phyloP scores from a whole-genome alignment of 2,888 invertebrate species.

The Dione juno region DNA sequence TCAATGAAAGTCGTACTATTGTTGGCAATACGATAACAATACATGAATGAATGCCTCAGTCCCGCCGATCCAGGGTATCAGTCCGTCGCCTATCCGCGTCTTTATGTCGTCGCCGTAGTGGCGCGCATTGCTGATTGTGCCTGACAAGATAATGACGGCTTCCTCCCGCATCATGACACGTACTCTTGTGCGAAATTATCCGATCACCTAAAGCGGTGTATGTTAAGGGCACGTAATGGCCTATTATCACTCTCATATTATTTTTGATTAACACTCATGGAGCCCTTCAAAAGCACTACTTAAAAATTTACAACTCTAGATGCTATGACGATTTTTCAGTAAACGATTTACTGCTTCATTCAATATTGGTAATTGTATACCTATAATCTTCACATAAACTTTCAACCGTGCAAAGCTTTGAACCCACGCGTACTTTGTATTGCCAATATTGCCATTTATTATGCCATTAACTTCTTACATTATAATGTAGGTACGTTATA shows the following conservation, averaged over 20 bases:
- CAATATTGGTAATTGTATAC: no score
- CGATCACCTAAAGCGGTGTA: constrained; percentile 50
- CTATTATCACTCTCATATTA: constrained; percentile 21
- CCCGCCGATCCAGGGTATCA: constrained; percentile 33
- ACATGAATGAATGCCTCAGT: constrained; percentile 34
- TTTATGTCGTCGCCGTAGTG: constrained; percentile 54
- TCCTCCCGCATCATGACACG: constrained; percentile 78
- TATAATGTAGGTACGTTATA: no score
- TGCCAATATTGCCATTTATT: background rate
- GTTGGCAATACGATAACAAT: constrained; percentile 35
- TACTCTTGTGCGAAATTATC: constrained; percentile 69
- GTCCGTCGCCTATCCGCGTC: constrained; percentile 47
- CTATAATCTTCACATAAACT: no score
- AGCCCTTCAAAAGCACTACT: no score
- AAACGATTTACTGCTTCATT: no score
- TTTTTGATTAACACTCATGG: background rate
- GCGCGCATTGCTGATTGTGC: constrained; percentile 70
- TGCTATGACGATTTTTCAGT: no score
- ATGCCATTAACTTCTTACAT: no score
- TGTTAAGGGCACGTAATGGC: constrained; percentile 64
- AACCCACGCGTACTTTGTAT: background rate
- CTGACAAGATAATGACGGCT: constrained; percentile 80
- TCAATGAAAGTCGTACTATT: constrained; percentile 13
- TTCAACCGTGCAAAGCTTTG: no score
- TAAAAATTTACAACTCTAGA: no score